A percentile compares a stretch with the other conserved stretches of the same genome.
These are phyloP conservation scores for Phylloscopus trochilus DNA, from an alignment of 2,113 vertebrate genomes.

Conservation along the genomic window DNA sequence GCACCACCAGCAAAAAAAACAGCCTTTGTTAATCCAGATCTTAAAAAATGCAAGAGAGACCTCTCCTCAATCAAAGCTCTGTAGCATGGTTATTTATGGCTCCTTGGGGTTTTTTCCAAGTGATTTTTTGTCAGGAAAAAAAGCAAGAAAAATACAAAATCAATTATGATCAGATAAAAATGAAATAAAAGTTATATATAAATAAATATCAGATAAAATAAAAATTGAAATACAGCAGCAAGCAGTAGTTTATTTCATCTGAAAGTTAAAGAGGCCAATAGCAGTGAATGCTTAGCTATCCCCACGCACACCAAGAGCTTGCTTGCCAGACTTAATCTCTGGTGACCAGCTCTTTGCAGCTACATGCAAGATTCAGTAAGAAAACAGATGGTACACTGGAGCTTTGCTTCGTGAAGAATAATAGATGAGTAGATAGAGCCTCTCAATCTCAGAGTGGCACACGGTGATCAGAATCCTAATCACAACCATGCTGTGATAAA, in stretches of 20 bases:
- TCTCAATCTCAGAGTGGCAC: constrained; percentile 64
- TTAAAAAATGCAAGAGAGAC: not conserved
- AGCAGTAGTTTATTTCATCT: not conserved
- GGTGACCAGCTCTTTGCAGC: constrained; percentile 29
- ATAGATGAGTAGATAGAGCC: constrained; percentile 63
- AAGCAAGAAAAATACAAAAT: not conserved
- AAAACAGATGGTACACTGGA: constrained; percentile 67
- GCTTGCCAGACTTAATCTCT: constrained; percentile 42
- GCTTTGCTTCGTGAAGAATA: constrained; percentile 68
- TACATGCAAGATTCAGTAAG: constrained; percentile 57
- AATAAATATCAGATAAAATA: constrained; percentile 1
- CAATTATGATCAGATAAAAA: not conserved
- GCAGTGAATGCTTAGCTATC: not conserved
- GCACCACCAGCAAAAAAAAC: not conserved
- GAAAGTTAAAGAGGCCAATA: not conserved
- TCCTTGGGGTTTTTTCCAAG: not conserved
- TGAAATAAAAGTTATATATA: not conserved
- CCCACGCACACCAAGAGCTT: not conserved
- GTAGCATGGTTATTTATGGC: not conserved
- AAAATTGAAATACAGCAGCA: constrained; percentile 16
- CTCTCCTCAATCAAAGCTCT: not conserved
- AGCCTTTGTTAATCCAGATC: not conserved
- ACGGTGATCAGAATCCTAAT: constrained; percentile 68
- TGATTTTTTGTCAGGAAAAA: not conserved
- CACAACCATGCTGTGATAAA: constrained; percentile 62